Base-by-base conservation (phyloP, 2,888 invertebrate genomes). In the Diadegma fenestrale region DNA sequence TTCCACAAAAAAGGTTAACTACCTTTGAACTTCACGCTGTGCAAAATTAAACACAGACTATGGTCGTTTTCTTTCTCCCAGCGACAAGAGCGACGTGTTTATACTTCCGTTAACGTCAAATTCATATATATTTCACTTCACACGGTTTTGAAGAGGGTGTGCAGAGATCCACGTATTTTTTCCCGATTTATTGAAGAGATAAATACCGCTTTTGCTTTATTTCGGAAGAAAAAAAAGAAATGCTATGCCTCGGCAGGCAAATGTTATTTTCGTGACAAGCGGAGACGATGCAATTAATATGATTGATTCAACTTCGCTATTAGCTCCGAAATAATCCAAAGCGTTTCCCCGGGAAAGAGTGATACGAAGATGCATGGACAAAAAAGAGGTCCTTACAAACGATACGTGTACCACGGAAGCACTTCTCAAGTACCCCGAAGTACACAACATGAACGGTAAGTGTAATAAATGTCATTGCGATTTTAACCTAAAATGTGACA, bases 311-410 rank as follows among this genome's bases (percentile, higher is more conserved):
- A n/a, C 30, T 30, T 30, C 30, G 33, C 37, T 19, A 37, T 58
- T 8, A 17, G 2, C 7, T 26, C 22, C 58, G 6, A 10, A 54
- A 10, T 14, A 72, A 33, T 72, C 58, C 19, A 72, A 72, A 1
- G 17, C 37, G 33, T 26, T 63, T 63, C 63, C 37, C 33, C 64
- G 41, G n/a, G 14, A 30, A 19, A 26, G 14, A 33, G 8, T n/a
- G 19, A 33, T 48, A 30, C 30, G 54, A 45, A 66, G 58, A 22
- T 41, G 33, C 54, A 19, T 26, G 33, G 6, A 71, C 69, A 63
- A 22, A 77, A 69, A 77, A 68, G 82, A 82, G 61, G 77, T 26
- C 76, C 77, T 22, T 77, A 82, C 48, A 77, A 69, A 43, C 66
- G 30, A 51, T 82, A 82, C 30, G 41, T 19, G 2, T 41, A 58